phyloP scores from a whole-genome alignment of 1,140 invertebrate genomes.

The Brachionus calyciflorus region DNA sequence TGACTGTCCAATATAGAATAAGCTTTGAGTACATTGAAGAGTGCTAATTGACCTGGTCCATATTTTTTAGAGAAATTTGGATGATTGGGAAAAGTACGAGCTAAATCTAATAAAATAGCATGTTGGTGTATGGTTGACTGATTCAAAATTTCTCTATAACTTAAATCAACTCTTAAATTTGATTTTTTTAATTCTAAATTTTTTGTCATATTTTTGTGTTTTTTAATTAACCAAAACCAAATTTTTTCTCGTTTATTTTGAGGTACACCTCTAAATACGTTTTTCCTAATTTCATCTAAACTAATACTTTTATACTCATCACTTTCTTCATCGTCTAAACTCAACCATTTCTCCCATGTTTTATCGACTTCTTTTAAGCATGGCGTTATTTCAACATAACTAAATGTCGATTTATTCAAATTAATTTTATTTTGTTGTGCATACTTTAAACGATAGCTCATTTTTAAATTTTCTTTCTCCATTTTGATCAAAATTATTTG shows the following conservation, averaged over 20 bases:
- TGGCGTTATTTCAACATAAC: slow-evolving; percentile 22
- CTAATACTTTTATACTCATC: slow-evolving; percentile 3
- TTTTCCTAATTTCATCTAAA: background rate
- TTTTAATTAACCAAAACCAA: slow-evolving; percentile 35
- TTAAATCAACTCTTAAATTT: slow-evolving; percentile 1
- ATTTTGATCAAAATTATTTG: slow-evolving; percentile 39
- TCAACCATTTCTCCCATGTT: slow-evolving; percentile 14
- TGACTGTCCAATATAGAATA: slow-evolving; percentile 89
- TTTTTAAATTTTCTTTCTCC: slow-evolving; percentile 45
- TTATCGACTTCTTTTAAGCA: slow-evolving; percentile 40
- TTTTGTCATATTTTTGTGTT: slow-evolving; percentile 13
- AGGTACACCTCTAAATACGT: slow-evolving; percentile 37
- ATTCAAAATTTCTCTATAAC: slow-evolving; percentile 13
- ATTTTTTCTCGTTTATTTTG: slow-evolving; percentile 30
- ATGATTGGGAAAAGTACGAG: slow-evolving; percentile 86
- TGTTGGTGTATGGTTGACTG: slow-evolving; percentile 44
- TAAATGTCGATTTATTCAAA: background rate
- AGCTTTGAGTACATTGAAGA: slow-evolving; percentile 75
- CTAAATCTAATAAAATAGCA: slow-evolving; percentile 37
- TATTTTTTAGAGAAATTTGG: slow-evolving; percentile 81
- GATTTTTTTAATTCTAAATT: too few species aligned
- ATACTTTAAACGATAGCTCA: background rate
- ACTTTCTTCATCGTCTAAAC: background rate
- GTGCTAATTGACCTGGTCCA: slow-evolving; percentile 81
- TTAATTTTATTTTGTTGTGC: slow-evolving; percentile 31